Conservation (phyloP, 2,113 vertebrate genomes). For the Pelmatolapia mariae region DNA sequence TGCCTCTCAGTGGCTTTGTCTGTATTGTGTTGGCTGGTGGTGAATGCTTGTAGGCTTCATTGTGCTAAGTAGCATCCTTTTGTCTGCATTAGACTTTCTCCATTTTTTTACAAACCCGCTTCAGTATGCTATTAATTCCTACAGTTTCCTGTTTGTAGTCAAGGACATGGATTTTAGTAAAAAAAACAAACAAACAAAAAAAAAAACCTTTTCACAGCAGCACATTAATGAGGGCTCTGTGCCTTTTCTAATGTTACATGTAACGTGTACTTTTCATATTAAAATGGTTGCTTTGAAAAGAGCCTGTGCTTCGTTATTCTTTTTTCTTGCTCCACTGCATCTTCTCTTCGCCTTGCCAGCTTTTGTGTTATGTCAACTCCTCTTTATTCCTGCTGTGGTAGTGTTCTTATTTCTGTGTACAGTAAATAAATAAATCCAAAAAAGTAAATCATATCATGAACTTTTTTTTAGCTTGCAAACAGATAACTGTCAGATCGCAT, state of each 20-base stretch:
- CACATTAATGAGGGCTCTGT: not conserved
- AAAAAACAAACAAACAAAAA: fast-evolving
- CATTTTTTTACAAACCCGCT: not conserved
- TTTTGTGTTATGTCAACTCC: fast-evolving
- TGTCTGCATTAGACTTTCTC: not conserved
- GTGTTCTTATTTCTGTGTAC: not conserved
- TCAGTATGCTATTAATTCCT: not conserved
- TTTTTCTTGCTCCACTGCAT: not conserved
- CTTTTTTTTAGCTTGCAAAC: not conserved
- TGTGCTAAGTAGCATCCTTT: not conserved
- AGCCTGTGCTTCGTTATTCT: not conserved
- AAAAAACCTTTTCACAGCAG: fast-evolving
- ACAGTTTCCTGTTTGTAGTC: not conserved
- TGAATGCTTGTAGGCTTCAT: not conserved
- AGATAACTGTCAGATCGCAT: not conserved
- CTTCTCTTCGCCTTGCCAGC: not conserved
- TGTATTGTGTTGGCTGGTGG: not conserved
- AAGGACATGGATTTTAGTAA: not conserved
- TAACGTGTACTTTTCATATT: not conserved
- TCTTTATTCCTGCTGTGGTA: not conserved
- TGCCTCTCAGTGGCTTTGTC: not conserved
- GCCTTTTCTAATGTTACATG: fast-evolving
- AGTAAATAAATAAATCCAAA: not conserved
- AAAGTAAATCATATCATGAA: not conserved
- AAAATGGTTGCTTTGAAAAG: not conserved